Evolutionary conservation across 2,888 invertebrate genomes (phyloP), one percentile per base, ranked within the genome.

Genomic region (Diloba caeruleocephala): DNA sequence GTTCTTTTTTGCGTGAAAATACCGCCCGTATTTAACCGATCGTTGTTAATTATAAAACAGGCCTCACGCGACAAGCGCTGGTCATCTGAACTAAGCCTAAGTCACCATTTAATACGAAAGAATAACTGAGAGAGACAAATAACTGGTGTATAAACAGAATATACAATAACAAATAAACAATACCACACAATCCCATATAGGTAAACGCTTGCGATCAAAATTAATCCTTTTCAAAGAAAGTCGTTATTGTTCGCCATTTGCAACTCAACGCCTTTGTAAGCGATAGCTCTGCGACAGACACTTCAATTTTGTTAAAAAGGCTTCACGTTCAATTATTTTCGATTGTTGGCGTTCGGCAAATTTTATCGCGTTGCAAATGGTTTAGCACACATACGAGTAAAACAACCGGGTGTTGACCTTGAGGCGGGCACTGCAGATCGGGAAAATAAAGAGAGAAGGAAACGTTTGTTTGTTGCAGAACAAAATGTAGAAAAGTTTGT

Each of bases 131-230:
- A n/a, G n/a, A n/a, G n/a, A n/a, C n/a, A n/a, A n/a, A 19, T 19
- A 19, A 3, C 5, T 19, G 2, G 3, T 19, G 19, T 19, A 2
- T 19, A 19, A 19, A 19, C 2, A 3, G 19, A n/a, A n/a, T 19
- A 19, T 19, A 3, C 5, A 2, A 19, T 19, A 3, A 3, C 19
- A 19, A 19, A 19, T 9, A 2, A 10, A 17, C 43, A 42, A 34
- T 23, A 21, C n/a, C 7, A 31, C 8, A 7, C 13, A 12, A 10
- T 50, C 41, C 13, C 38, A 46, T 46, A 48, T 41, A 15, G 23
- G 37, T 53, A 42, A 28, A 32, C 32, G 41, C 32, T 44, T 13
- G 4, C 29, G 63, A 50, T 68, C 55, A 58, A 58, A 51, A 55
- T 66, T 45, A 57, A 54, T 54, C 49, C 45, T 43, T 49, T 51